phyloP scores from a whole-genome alignment of 2,797 vertebrate genomes.

The Apogon hyalosoma region DNA sequence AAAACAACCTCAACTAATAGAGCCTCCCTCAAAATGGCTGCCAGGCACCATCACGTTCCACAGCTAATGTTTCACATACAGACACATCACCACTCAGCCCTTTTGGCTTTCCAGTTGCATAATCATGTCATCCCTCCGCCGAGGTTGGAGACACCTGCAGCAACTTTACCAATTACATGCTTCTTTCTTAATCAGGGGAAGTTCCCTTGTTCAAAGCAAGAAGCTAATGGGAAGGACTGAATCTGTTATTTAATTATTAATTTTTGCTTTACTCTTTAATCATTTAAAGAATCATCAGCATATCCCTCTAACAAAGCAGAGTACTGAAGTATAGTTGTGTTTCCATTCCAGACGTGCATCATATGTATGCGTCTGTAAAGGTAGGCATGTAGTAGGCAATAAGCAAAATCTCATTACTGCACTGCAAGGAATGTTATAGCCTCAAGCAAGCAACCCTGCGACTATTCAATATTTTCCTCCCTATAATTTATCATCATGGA shows the following conservation, averaged over 20 bases:
- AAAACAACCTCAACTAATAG: slow-evolving; percentile 70
- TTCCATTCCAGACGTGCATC: slow-evolving; percentile 15
- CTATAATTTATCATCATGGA: slow-evolving; percentile 26
- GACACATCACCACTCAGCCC: slow-evolving; percentile 25
- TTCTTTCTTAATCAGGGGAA: slow-evolving; percentile 52
- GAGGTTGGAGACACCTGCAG: slow-evolving; percentile 66
- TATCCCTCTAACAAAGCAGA: slow-evolving; percentile 14
- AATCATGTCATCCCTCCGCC: slow-evolving; percentile 47
- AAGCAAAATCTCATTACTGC: slow-evolving; percentile 23
- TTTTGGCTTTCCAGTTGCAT: slow-evolving; percentile 51
- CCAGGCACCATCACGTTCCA: slow-evolving; percentile 53
- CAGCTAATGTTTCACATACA: slow-evolving; percentile 53
- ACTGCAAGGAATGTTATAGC: slow-evolving; percentile 6
- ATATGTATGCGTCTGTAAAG: slow-evolving; percentile 20
- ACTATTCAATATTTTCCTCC: slow-evolving; percentile 19
- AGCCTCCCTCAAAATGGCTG: slow-evolving; percentile 77
- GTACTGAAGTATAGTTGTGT: not conserved
- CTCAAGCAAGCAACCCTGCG: slow-evolving; percentile 16
- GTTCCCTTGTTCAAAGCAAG: slow-evolving; percentile 63
- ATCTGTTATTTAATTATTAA: slow-evolving; percentile 1
- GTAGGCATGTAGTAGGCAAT: slow-evolving; percentile 4
- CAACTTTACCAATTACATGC: slow-evolving; percentile 57
- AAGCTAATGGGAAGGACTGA: slow-evolving; percentile 17
- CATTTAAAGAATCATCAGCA: slow-evolving; percentile 32
- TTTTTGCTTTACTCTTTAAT: slow-evolving; percentile 13